Evolutionary conservation across 2,888 invertebrate species (phyloP).

Genomic region (Sturmia bella): DNA sequence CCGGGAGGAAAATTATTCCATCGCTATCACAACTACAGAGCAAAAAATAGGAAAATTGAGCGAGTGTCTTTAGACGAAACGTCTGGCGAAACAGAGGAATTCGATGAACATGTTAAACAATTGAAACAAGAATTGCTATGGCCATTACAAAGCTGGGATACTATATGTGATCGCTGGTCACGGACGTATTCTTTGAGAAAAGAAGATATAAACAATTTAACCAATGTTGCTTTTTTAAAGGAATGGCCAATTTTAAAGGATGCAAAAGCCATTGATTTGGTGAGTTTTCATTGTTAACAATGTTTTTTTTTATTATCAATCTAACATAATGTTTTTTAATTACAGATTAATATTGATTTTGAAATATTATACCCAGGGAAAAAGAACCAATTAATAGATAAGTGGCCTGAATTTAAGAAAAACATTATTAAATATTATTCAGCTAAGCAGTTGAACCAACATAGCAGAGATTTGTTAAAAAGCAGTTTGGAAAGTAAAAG

Average conservation of each 20-base stretch:
- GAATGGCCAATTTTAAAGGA: conserved; percentile 37
- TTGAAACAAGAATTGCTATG: conserved; percentile 20
- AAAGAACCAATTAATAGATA: conserved; percentile 2
- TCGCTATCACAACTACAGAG: conserved; percentile 30
- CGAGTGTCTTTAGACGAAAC: conserved; percentile 1
- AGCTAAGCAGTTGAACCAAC: neutral
- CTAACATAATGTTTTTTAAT: no score
- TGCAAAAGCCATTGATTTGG: conserved; percentile 26
- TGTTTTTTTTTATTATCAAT: neutral
- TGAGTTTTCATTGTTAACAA: conserved; percentile 11
- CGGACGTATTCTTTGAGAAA: conserved; percentile 10
- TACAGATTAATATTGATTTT: conserved; percentile 30
- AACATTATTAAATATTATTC: conserved; percentile 19
- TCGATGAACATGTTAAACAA: conserved; percentile 14
- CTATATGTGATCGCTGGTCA: conserved; percentile 22
- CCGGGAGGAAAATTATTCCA: conserved; percentile 31
- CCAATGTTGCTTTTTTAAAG: conserved; percentile 21
- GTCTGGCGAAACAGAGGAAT: conserved; percentile 1
- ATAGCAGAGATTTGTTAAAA: neutral
- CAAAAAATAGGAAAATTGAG: conserved; percentile 29
- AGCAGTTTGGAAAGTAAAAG: neutral
- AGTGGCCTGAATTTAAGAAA: conserved; percentile 14
- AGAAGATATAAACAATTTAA: neutral
- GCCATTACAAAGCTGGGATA: conserved; percentile 18
- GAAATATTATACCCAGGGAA: conserved; percentile 1